Base-by-base conservation (phyloP, 2,888 invertebrate species). In the Xanthia icteritia region DNA sequence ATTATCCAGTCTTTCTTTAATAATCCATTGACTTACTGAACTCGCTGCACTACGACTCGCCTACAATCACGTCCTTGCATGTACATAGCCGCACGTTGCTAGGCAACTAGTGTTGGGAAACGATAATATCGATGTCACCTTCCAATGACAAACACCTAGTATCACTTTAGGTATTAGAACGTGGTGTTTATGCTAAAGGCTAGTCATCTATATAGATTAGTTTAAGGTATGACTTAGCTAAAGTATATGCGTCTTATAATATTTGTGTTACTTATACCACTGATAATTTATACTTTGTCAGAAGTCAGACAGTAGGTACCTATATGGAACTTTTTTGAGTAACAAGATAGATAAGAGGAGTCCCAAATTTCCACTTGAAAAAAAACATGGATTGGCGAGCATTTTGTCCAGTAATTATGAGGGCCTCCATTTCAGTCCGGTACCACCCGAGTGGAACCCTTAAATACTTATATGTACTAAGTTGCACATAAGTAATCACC, bases 11-110 rank as follows among this genome's bases (percentile, higher is more conserved):
- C 2, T 0, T 0, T 6, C 1, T 68, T 36, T 36, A n/a, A 71
- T 65, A 48, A 48, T 48, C 45, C 23, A 31, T 48, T 72, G 75
- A 42, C 54, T 63, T 84, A 73, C 86, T 82, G 70, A 39, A 36
- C 13, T 13, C 3, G 2, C 48, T 81, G 2, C 58, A 77, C 85
- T 82, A 58, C 73, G 78, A 4, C 66, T 70, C 72, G 56, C 79
- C 67, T 81, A 84, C 70, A 80, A 84, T 82, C 89, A 89, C 86
- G 89, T 86, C 74, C 81, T 83, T 79, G 73, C 85, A 66, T 73
- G 85, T 84, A 87, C 88, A 89, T 89, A 88, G 86, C 81, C 45
- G 58, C 89, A 89, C 89, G 89, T 89, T 84, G 81, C 89, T 89
- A 88, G 67, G 84, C 84, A 42, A 83, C 83, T 79, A 76, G 81